These are phyloP conservation scores for Taeniopygia guttata DNA, from an alignment of 2,797 vertebrate species.

Conservation along the genomic window DNA sequence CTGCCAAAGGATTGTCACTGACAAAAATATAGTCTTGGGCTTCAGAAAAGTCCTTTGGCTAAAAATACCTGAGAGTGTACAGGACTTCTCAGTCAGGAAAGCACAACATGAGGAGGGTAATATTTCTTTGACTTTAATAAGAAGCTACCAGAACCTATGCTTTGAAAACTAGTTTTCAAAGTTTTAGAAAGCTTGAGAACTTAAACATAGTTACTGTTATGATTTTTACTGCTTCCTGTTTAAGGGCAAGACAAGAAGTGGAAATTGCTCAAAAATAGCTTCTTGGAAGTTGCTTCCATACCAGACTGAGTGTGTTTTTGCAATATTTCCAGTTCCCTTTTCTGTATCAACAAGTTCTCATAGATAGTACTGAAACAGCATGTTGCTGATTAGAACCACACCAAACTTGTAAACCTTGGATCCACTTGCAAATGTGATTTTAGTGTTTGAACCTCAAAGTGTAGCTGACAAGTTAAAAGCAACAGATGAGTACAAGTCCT, in stretches of 20 bases:
- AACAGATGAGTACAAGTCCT: not conserved
- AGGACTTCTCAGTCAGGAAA: not conserved
- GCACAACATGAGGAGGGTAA: not conserved
- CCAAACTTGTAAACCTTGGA: not conserved
- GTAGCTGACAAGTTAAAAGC: not conserved
- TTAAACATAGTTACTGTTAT: conserved; percentile 29
- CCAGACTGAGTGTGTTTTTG: conserved; percentile 25
- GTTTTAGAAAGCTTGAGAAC: not conserved
- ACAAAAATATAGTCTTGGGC: not conserved
- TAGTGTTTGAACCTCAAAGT: not conserved
- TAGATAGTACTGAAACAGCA: not conserved
- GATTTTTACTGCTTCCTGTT: conserved; percentile 57
- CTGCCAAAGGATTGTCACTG: not conserved
- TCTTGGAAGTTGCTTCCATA: conserved; percentile 56
- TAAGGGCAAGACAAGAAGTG: conserved; percentile 54
- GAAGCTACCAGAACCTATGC: not conserved
- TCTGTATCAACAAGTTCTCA: conserved; percentile 38
- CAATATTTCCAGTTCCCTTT: conserved; percentile 36
- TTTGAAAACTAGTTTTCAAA: not conserved
- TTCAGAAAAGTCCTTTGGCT: not conserved
- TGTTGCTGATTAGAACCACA: conserved; percentile 12
- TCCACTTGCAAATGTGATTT: not conserved
- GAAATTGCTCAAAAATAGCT: conserved; percentile 67
- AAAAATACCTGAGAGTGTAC: not conserved
- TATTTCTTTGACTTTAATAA: not conserved